Base-by-base conservation (phyloP, 2,797 vertebrate species). In the Denticeps clupeoides region DNA sequence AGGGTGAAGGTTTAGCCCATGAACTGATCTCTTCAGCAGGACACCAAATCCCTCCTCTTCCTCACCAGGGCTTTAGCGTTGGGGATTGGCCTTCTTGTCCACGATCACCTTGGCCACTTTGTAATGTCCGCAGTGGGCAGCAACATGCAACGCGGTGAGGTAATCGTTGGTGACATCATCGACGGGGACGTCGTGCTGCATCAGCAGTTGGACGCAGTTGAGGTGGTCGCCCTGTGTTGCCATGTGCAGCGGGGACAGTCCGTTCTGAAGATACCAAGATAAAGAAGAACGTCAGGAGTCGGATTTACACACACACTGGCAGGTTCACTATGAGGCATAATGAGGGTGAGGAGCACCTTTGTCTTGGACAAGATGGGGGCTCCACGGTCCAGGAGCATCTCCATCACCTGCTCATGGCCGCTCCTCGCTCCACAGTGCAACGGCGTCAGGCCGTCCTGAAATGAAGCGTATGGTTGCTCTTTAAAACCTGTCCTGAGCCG, bases 101-200 rank as follows among this genome's bases (percentile, higher is more conserved):
- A 97, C 75, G 21, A 98, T 89, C 71, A 98, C 89, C 79, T 98
- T 98, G 55, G 93, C 93, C 24, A 96, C 93, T 73, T 96, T 96
- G 83, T 95, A 98, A 72, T 98, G 93, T 47, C 93, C 93, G 6
- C 93, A 98, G 82, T 98, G 93, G 44, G 93, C 93, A 0, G 93
- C 93, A 1, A 98, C 93, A 0, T 98, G 93, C 64, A 98, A 79
- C 0, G 93, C 89, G 0, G 93, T 97, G 80, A 97, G 77, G 71
- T 97, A 97, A 82, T 97, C 93, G n/a, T 96, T 95, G 69, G 93
- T 98, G 71, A 98, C 91, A 0, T 98, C 93, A 0, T 98, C 93
- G 40, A 98, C 93, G 0, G 93, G 93, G 58, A 94, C 90, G 0
- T 92, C 89, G 44, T 96, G 89, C 68, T 91, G 89, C 29, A 98